These are phyloP conservation scores for Mustela erminea DNA, from an alignment of 2,797 vertebrate genomes.

Conservation along the genomic window DNA sequence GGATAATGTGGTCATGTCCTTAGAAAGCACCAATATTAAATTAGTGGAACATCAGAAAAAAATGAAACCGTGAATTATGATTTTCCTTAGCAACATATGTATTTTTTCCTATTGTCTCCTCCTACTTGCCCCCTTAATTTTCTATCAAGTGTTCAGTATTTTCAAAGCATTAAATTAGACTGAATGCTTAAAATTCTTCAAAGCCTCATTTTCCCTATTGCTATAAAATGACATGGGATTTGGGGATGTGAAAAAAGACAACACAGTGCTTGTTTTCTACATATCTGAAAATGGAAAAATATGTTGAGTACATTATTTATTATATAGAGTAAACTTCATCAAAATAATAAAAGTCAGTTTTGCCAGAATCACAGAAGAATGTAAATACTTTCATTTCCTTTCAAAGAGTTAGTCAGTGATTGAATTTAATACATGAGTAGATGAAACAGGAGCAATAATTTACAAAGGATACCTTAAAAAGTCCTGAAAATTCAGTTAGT, in stretches of 20 bases:
- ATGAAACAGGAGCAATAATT: not conserved
- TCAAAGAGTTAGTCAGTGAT: not conserved
- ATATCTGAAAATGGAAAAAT: conserved; percentile 29
- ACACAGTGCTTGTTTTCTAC: not conserved
- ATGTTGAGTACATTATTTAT: not conserved
- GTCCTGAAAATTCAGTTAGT: not conserved
- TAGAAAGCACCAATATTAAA: conserved; percentile 57
- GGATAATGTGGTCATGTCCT: not conserved
- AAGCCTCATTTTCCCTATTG: not conserved
- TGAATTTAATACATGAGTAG: not conserved
- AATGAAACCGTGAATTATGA: conserved; percentile 8
- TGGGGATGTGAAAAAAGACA: not conserved
- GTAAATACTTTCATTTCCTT: not conserved
- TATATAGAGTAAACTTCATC: not conserved
- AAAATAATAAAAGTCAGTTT: conserved; percentile 32
- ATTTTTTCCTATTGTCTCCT: not conserved
- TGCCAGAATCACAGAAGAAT: not conserved
- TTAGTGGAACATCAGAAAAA: not conserved
- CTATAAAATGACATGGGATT: not conserved
- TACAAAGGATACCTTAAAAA: not conserved
- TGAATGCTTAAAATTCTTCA: conserved; percentile 21
- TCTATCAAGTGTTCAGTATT: not conserved
- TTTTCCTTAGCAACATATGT: not conserved
- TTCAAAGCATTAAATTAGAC: not conserved
- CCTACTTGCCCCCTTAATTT: not conserved